A percentile compares a stretch with the other conserved stretches of the same genome.
Evolutionary conservation across 2,113 vertebrate genomes (phyloP).

Genomic region (Chaetura pelagica): DNA sequence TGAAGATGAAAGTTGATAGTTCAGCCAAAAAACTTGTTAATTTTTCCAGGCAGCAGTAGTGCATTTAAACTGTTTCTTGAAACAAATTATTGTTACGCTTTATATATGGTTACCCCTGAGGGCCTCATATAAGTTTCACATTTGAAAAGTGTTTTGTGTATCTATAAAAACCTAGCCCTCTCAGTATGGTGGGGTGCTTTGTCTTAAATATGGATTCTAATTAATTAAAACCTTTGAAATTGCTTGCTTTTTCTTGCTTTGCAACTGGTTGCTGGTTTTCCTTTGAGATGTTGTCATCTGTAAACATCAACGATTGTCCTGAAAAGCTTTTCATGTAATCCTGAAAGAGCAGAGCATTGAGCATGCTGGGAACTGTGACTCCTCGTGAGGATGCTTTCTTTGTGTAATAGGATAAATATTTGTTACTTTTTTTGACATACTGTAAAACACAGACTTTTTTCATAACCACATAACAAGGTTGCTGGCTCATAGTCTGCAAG

Average conservation of each 20-base stretch:
- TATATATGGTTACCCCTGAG: not conserved
- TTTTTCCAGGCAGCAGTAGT: not conserved
- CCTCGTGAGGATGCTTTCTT: not conserved
- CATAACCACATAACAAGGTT: not conserved
- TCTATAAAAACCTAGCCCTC: not conserved
- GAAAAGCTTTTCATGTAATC: not conserved
- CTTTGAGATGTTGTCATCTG: not conserved
- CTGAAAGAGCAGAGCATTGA: fast-evolving
- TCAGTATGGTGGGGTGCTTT: not conserved
- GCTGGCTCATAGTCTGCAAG: not conserved
- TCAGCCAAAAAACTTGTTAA: not conserved
- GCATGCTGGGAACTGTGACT: fast-evolving
- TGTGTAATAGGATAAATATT: not conserved
- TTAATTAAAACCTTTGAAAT: not conserved
- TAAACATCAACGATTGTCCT: not conserved
- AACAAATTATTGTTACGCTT: not conserved
- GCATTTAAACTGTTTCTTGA: not conserved
- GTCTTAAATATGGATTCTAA: not conserved
- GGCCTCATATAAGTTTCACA: not conserved
- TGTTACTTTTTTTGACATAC: not conserved
- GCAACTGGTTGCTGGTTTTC: not conserved
- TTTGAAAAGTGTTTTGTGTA: not conserved
- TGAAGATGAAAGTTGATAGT: not conserved
- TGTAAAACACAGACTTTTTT: not conserved
- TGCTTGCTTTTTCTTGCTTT: not conserved